Percentiles rank a stretch among this genome's conserved stretches.
These are phyloP conservation scores for rabbit (Oryctolagus cuniculus) DNA, from an alignment of 2,113 vertebrate genomes.

Conservation along the genomic window mOryCun1.1 NC_091437.1:45475501-45476000, in stretches of 20 bases:
- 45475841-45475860: conserved; percentile 12
- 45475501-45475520: neutral
- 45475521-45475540: neutral
- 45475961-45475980: conserved; percentile 74
- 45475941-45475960: conserved; percentile 83
- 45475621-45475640: neutral
- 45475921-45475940: conserved; percentile 64
- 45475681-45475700: neutral
- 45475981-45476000: conserved; percentile 11
- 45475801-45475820: neutral
- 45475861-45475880: neutral
- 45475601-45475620: neutral
- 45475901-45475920: neutral
- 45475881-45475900: neutral
- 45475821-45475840: neutral
- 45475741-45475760: neutral
- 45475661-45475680: neutral
- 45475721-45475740: neutral
- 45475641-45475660: neutral
- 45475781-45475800: neutral
- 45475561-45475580: neutral
- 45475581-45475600: neutral
- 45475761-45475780: conserved; percentile 7
- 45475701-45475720: neutral
- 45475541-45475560: neutral